These are phyloP conservation scores for Pteronura brasiliensis DNA, from an alignment of 2,113 vertebrate genomes.

Conservation along the genomic window DNA sequence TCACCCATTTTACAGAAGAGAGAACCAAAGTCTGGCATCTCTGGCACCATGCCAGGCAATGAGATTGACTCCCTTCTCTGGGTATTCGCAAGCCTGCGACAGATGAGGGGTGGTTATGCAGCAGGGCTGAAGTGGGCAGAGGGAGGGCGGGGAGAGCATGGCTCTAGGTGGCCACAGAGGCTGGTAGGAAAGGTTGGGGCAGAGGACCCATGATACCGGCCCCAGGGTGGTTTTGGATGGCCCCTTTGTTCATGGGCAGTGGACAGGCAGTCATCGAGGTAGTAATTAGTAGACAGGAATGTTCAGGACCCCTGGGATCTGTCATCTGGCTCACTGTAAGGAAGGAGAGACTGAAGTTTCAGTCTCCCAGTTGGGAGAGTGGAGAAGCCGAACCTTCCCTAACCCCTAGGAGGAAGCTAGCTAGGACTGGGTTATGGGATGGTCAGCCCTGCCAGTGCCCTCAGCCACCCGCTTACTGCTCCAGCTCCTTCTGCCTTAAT, in stretches of 20 bases:
- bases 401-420: background rate
- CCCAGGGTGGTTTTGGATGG: background rate
- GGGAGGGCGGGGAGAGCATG: background rate
- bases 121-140: background rate
- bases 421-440: background rate
- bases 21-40: background rate
- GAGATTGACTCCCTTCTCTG: too few species aligned
- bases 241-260: background rate
- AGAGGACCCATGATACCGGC: background rate
- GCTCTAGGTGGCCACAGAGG: background rate
- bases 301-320: background rate
- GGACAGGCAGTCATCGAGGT: background rate
- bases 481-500: background rate
- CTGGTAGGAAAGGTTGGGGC: background rate
- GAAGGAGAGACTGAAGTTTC: background rate
- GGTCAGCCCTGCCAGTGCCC: background rate
- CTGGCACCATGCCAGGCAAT: background rate
- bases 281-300: background rate
- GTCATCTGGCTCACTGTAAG: background rate
- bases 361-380: background rate
- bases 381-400: background rate
- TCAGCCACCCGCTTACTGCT: background rate
- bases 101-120: rapidly evolving
- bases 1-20: background rate
- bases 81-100: background rate